Conservation (phyloP, 37 sponge, comb jelly and placozoan species). For the Bolinopsis microptera region DNA sequence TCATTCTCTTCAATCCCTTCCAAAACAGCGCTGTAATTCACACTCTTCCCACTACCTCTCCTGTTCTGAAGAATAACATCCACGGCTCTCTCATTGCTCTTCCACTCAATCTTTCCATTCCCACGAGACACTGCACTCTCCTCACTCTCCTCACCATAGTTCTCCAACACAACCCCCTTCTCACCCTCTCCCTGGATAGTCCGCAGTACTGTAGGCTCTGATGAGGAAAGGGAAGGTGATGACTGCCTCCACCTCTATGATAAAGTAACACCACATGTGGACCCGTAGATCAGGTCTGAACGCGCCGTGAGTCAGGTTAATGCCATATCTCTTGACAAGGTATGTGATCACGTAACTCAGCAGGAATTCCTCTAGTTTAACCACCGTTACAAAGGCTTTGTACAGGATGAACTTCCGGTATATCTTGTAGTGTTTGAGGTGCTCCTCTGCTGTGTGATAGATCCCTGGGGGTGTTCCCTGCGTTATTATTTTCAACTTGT, state of each 20-base stretch:
- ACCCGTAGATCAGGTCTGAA: not conserved
- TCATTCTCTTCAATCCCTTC: not conserved
- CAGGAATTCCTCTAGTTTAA: not conserved
- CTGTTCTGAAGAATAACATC: not conserved
- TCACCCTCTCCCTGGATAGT: not conserved
- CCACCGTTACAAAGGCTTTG: constrained; percentile 14
- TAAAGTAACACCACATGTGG: constrained; percentile 5
- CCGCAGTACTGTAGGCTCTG: not conserved
- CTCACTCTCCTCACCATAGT: not conserved
- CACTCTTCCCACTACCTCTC: not conserved
- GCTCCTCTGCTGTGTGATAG: constrained; percentile 11
- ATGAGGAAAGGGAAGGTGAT: not conserved
- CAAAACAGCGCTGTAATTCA: no score
- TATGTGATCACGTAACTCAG: constrained; percentile 17
- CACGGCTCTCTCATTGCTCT: not conserved
- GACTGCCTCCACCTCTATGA: not conserved
- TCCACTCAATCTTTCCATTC: not conserved
- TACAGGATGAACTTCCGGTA: not conserved
- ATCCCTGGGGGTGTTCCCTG: not conserved
- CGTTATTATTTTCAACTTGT: not conserved
- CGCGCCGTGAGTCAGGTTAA: not conserved
- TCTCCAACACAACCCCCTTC: not conserved
- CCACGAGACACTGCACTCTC: not conserved
- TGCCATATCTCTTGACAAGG: not conserved
- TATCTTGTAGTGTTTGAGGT: not conserved